Evolutionary conservation across 37 sponge, comb jelly and placozoan species (phyloP).

Genomic region (Chondrilla cf. caribensis): DNA sequence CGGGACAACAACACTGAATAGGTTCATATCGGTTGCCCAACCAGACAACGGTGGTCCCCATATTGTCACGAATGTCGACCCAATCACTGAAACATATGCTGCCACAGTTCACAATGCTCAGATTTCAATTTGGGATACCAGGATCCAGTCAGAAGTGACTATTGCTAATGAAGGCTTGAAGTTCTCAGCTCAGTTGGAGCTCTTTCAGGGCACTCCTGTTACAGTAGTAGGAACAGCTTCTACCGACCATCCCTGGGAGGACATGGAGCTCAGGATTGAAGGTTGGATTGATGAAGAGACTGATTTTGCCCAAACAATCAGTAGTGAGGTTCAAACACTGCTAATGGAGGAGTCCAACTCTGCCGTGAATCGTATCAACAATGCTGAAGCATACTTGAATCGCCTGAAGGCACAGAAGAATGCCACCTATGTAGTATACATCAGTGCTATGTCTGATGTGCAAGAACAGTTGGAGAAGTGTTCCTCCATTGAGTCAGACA

Average conservation of each 20-base stretch:
- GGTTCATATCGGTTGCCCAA: too few species aligned
- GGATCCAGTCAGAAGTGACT: background rate
- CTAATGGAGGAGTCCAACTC: background rate
- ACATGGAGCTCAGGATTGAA: conserved; percentile 6
- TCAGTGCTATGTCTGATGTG: background rate
- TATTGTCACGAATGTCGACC: background rate
- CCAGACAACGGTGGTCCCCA: too few species aligned
- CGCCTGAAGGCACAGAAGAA: background rate
- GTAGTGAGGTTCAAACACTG: background rate
- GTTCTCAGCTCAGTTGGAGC: background rate
- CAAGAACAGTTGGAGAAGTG: background rate
- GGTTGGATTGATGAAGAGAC: background rate
- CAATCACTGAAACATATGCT: background rate
- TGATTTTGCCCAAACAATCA: background rate
- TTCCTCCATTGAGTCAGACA: background rate
- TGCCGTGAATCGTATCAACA: background rate
- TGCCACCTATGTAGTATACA: background rate
- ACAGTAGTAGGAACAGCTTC: background rate
- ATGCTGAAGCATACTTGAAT: background rate
- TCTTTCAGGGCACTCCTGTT: background rate
- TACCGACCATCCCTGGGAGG: background rate
- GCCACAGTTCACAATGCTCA: background rate
- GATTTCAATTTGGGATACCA: background rate
- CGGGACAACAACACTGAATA: too few species aligned
- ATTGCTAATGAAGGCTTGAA: background rate